Conservation (phyloP, 2,113 vertebrate genomes). For the Emydura subglobosa region DNA sequence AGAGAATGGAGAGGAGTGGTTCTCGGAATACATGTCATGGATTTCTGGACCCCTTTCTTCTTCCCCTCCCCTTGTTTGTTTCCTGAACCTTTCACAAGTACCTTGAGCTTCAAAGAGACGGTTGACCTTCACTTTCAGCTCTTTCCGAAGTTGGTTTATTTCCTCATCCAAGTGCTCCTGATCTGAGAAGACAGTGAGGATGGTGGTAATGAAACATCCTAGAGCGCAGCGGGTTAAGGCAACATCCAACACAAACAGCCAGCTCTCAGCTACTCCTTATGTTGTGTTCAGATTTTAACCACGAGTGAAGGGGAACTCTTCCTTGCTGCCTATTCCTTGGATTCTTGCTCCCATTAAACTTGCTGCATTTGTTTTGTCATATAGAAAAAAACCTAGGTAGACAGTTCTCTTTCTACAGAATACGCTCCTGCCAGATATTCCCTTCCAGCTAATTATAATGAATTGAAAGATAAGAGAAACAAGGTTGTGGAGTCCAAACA, state of each 20-base stretch:
- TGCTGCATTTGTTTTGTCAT: not conserved
- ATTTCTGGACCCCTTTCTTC: not conserved
- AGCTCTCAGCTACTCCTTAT: rapidly evolving
- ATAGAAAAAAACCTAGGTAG: not conserved
- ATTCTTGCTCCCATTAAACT: not conserved
- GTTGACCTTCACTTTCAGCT: conserved; percentile 90
- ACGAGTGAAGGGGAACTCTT: too few species aligned
- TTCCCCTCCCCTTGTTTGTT: not conserved
- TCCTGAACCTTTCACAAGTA: conserved; percentile 29
- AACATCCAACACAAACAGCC: not conserved
- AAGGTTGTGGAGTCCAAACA: not conserved
- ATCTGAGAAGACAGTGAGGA: conserved; percentile 75
- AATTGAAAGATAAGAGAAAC: not conserved
- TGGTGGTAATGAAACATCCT: rapidly evolving
- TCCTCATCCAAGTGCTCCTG: conserved; percentile 92
- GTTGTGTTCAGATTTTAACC: rapidly evolving
- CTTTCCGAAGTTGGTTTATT: conserved; percentile 86
- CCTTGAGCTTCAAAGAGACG: conserved; percentile 91
- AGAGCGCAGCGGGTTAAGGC: not conserved
- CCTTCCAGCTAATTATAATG: not conserved
- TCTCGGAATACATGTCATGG: not conserved
- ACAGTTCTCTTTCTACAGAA: not conserved
- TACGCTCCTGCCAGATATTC: not conserved
- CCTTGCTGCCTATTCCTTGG: rapidly evolving
- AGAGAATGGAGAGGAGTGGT: not conserved